These are phyloP conservation scores for Hypocryptadius cinnamomeus DNA, from an alignment of 2,113 vertebrate species.

Conservation along the genomic window DNA sequence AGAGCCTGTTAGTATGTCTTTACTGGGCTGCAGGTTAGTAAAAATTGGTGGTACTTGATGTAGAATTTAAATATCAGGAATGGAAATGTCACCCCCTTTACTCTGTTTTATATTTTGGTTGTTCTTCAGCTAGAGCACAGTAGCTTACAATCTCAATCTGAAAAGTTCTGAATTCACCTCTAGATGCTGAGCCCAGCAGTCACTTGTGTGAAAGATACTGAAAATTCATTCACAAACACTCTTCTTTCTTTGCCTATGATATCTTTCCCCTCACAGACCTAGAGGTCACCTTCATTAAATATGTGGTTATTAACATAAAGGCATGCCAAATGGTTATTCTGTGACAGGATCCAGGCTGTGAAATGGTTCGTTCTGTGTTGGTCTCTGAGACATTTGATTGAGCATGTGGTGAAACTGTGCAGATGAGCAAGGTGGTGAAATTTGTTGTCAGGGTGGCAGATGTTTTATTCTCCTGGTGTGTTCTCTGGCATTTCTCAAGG, in stretches of 20 bases:
- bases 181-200: not conserved
- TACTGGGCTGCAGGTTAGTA: not conserved
- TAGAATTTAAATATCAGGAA: not conserved
- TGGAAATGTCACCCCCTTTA: not conserved
- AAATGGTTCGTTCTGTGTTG: not conserved
- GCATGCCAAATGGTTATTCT: not conserved
- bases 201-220: not conserved
- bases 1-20: not conserved
- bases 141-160: not conserved
- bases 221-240: not conserved
- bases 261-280: not conserved
- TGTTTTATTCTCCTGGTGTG: not conserved
- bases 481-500: slow-evolving; percentile 4
- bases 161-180: not conserved
- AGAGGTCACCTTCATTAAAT: not conserved
- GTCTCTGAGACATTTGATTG: not conserved
- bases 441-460: slow-evolving; percentile 19
- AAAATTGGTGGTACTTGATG: not conserved
- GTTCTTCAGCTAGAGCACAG: not conserved
- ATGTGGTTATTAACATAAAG: not conserved
- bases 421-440: not conserved
- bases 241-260: not conserved
- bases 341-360: not conserved
- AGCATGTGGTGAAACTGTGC: not conserved
- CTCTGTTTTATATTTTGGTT: not conserved